These are phyloP conservation scores for Chymomyza amoena DNA, from an alignment of 2,888 invertebrate genomes.

Conservation along the genomic window DNA sequence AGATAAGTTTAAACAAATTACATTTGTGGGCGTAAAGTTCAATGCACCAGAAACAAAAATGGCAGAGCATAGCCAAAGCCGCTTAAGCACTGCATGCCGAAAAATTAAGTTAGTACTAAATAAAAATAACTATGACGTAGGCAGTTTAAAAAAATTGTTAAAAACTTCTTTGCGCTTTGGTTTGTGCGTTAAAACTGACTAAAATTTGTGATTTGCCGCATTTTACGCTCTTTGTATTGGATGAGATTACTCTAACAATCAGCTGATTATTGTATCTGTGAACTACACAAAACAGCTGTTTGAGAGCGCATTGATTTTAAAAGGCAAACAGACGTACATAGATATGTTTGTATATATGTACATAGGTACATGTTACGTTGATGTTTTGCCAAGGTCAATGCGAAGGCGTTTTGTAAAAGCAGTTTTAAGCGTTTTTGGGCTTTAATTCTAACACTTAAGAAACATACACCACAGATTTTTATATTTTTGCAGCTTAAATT, in stretches of 20 bases:
- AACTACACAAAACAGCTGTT: background rate
- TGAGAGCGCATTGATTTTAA: background rate
- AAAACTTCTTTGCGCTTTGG: too few relatives aligned
- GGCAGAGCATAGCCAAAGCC: background rate
- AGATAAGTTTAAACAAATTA: background rate
- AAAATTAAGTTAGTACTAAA: background rate
- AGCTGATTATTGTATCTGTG: background rate
- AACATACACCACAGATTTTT: background rate
- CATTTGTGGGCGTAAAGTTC: conserved; percentile 5
- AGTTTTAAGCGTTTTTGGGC: background rate
- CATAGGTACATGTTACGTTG: background rate
- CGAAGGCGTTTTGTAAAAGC: background rate
- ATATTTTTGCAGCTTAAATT: background rate
- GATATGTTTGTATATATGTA: background rate
- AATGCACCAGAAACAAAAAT: conserved; percentile 8
- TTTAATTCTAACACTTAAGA: background rate
- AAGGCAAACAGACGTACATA: background rate
- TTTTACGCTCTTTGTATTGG: too few relatives aligned
- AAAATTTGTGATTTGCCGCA: background rate
- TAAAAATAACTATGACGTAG: background rate
- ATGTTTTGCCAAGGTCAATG: background rate
- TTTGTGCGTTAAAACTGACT: background rate
- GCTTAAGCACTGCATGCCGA: background rate
- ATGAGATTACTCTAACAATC: background rate
- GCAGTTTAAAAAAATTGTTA: background rate